Conservation (phyloP, 37 sponge, comb jelly and placozoan genomes). For the Mnemiopsis leidyi region DNA sequence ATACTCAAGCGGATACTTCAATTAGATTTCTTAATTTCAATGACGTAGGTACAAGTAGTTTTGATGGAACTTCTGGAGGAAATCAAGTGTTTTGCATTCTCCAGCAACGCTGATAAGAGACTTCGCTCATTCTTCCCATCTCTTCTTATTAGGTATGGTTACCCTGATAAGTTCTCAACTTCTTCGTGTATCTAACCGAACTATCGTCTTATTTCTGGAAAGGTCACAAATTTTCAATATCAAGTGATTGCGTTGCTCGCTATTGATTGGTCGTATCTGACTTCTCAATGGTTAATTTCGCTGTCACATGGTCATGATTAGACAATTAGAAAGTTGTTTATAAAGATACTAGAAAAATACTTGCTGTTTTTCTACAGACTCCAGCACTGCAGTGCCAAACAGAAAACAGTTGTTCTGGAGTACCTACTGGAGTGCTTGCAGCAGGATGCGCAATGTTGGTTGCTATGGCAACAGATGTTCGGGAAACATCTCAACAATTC, state of each 20-base stretch:
- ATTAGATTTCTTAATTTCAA: too few species aligned
- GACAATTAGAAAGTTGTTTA: too few species aligned
- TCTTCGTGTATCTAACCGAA: too few species aligned
- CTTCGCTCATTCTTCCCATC: constrained; percentile 56
- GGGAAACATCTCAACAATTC: constrained; percentile 10
- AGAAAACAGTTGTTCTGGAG: not conserved
- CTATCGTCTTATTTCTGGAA: too few species aligned
- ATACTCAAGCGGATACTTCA: not conserved
- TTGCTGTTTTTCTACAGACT: too few species aligned
- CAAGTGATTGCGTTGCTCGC: too few species aligned
- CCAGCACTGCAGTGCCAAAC: not conserved
- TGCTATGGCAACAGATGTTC: constrained; percentile 62
- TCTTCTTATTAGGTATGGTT: constrained; percentile 54
- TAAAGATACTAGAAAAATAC: too few species aligned
- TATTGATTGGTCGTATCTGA: too few species aligned
- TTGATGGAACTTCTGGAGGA: not conserved
- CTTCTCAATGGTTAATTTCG: too few species aligned
- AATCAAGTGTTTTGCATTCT: constrained; percentile 10
- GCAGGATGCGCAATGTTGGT: constrained; percentile 7
- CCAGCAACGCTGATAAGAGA: not conserved
- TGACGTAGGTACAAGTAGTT: constrained; percentile 20
- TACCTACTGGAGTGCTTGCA: constrained; percentile 36
- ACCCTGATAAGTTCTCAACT: too few species aligned
- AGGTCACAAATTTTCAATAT: too few species aligned
- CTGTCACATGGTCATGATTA: too few species aligned